These are phyloP conservation scores for Lepus oiostolus DNA, from an alignment of 2,797 vertebrate species.

Conservation along the genomic window DNA sequence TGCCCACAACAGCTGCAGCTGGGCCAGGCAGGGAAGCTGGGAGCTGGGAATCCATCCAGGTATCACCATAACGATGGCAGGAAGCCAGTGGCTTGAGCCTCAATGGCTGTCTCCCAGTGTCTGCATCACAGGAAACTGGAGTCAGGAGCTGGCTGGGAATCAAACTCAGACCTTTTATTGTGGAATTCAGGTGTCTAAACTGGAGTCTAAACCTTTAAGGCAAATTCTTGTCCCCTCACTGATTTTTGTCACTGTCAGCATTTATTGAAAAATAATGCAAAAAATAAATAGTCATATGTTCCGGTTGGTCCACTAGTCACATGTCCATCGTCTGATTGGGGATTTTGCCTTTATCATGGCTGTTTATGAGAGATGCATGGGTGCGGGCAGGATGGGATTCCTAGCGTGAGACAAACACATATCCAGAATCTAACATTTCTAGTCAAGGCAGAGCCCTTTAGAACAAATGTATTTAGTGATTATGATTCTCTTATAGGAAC, in stretches of 20 bases:
- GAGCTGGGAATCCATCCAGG: too few species aligned
- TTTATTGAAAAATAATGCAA: background rate
- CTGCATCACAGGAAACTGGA: too few species aligned
- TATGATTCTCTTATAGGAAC: slow-evolving; percentile 31
- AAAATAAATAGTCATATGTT: background rate
- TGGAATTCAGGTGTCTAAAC: too few species aligned
- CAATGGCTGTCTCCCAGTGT: too few species aligned
- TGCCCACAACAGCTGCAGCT: too few species aligned
- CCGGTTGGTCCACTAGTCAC: background rate
- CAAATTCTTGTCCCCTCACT: too few species aligned
- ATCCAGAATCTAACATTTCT: slow-evolving; percentile 6
- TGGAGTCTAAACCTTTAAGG: too few species aligned
- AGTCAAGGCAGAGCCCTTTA: background rate
- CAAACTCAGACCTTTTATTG: too few species aligned
- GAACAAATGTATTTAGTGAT: slow-evolving; percentile 35
- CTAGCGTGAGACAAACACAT: background rate
- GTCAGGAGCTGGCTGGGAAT: too few species aligned
- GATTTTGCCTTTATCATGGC: background rate
- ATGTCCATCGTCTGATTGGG: background rate
- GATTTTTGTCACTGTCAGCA: background rate
- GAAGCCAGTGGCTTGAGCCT: too few species aligned
- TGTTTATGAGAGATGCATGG: background rate
- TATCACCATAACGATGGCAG: too few species aligned
- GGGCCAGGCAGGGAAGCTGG: too few species aligned
- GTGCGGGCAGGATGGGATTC: background rate